Conservation (phyloP, 2,113 vertebrate genomes). For the Pseudorasbora parva region DNA sequence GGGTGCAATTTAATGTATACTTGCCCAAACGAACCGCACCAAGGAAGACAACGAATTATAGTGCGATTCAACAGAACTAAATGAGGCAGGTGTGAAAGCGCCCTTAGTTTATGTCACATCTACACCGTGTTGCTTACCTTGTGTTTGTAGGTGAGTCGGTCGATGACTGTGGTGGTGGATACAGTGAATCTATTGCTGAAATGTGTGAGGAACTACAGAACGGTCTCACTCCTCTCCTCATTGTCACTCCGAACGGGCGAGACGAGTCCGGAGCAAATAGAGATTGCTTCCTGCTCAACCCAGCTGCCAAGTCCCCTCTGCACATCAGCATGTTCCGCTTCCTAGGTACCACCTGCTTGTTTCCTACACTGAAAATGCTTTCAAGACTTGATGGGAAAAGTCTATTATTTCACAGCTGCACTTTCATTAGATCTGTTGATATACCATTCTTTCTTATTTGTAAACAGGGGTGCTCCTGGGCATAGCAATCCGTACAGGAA, state of each 20-base stretch:
- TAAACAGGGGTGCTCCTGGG: conserved; percentile 90
- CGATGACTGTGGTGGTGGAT: conserved; percentile 97
- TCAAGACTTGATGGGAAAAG: background rate
- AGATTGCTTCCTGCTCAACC: conserved; percentile 96
- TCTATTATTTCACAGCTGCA: background rate
- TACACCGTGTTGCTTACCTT: background rate
- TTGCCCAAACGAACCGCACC: no score
- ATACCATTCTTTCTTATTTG: background rate
- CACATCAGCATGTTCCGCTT: conserved; percentile 99
- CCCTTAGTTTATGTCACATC: background rate
- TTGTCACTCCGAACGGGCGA: conserved; percentile 95
- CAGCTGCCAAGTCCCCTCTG: conserved; percentile 87
- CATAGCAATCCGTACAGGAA: conserved; percentile 97
- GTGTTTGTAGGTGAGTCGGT: conserved; percentile 89
- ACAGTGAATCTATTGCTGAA: conserved; percentile 98
- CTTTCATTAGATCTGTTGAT: background rate
- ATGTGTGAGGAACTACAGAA: conserved; percentile 99
- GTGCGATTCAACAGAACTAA: no score
- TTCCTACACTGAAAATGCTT: background rate
- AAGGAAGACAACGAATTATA: no score
- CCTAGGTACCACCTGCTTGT: conserved; percentile 79
- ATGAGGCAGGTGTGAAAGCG: no score
- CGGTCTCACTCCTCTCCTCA: conserved; percentile 93
- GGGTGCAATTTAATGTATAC: no score
- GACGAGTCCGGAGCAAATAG: conserved; percentile 97